Base-by-base conservation (phyloP, 1,140 invertebrate species). In the Sycobia sp. region DNA sequence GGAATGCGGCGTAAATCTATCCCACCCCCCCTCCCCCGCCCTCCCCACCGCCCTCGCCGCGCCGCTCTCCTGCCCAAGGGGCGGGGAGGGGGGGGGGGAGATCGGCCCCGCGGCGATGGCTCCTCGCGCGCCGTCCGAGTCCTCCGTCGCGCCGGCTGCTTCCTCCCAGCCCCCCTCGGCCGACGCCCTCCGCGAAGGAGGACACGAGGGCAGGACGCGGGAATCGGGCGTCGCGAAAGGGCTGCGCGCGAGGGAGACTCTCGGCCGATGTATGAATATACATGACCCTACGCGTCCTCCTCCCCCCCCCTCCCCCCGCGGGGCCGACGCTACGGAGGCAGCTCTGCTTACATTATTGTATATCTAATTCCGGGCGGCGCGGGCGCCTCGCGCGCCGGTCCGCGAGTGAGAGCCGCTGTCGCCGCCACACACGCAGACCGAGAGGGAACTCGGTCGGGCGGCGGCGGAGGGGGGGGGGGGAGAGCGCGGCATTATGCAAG, bases 281-380 rank as follows among this genome's bases (percentile, higher is more conserved):
- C 79, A 81, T 81, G 79, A 81, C 80, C 78, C 76, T 76, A 46
- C 29, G 11, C 5, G 5, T 47, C 47, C 67, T 75, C 76, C 76
- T 79, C 77, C 5, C 29, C 55, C 47, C 67, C 75, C 76, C 76
- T 79, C 77, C 78, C 78, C 78, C 80, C 78, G 73, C 29, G 5
- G 29, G 29, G 29, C 29, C n/a, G n/a, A n/a, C 78, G 72, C 76
- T 79, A 78, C 80, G 74, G 73, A 74, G n/a, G n/a, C n/a, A n/a
- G 74, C 73, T 81, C 79, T 81, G 80, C 80, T 82, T 82, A 82
- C 79, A 82, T 81, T 82, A 82, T 81, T 82, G 79, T 82, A 82
- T 82, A 82, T 81, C 79, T 81, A 82, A 81, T 82, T 82, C 79
- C 69, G 65, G 65, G 71, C 73, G 11, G n/a, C 25, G 8, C 43